These are phyloP conservation scores for Exephanes ischioxanthus DNA, from an alignment of 2,888 invertebrate species.

Conservation along the genomic window DNA sequence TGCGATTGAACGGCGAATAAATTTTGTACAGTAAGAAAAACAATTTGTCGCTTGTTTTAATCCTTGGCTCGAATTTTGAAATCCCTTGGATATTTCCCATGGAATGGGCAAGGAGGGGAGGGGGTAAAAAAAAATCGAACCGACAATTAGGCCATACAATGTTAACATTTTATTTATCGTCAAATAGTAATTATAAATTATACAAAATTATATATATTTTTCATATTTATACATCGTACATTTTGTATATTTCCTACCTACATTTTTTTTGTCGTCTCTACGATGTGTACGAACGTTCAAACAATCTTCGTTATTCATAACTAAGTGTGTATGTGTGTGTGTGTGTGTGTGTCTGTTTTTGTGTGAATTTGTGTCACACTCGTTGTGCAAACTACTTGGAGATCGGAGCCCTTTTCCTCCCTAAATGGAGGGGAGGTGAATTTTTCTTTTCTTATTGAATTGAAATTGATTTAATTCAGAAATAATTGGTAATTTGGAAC, in stretches of 20 bases:
- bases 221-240: conserved; percentile 73
- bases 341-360: conserved; percentile 37
- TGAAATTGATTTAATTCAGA: not conserved
- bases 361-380: conserved; percentile 59
- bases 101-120: not conserved
- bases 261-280: conserved; percentile 59
- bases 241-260: conserved; percentile 77
- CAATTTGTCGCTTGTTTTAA: conserved; percentile 20
- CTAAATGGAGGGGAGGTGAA: conserved; percentile 31
- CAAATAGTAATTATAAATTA: conserved; percentile 80
- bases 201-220: conserved; percentile 80
- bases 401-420: conserved; percentile 53
- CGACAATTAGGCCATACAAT: conserved; percentile 77
- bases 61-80: not conserved
- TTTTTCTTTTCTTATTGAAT: not conserved
- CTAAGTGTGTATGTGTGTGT: conserved; percentile 59
- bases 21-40: conserved; percentile 68
- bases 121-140: conserved; percentile 14
- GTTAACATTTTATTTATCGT: conserved; percentile 80
- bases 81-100: not conserved
- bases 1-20: conserved; percentile 59
- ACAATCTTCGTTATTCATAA: conserved; percentile 64
- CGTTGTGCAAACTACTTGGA: conserved; percentile 69
- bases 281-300: conserved; percentile 66
- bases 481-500: not conserved